Evolutionary conservation across 2,797 vertebrate genomes (phyloP).

Genomic region (Benthosema pterotum): DNA sequence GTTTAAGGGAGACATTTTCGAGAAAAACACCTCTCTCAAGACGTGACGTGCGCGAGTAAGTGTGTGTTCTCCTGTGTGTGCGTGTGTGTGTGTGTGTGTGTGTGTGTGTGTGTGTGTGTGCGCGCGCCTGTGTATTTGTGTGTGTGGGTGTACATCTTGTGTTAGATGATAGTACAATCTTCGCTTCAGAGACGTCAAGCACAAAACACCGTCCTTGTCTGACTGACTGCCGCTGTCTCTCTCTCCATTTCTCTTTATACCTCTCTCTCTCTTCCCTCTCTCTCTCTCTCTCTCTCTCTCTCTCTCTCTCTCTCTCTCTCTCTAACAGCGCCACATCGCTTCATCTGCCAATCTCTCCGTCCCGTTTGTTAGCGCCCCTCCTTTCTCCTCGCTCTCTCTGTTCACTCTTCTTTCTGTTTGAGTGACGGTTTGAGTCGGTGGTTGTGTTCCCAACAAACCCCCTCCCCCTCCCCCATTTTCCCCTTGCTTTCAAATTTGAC

Average conservation of each 20-base stretch:
- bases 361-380: neutral
- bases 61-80: slow-evolving; percentile 19
- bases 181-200: slow-evolving; percentile 62
- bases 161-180: slow-evolving; percentile 65
- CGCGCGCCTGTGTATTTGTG: slow-evolving; percentile 20
- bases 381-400: slow-evolving; percentile 43
- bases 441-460: slow-evolving; percentile 15
- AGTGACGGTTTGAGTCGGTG: too few species aligned
- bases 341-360: slow-evolving; percentile 30
- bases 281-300: slow-evolving; percentile 66
- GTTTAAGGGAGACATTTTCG: slow-evolving; percentile 56
- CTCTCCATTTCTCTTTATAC: slow-evolving; percentile 57
- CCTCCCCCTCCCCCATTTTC: slow-evolving; percentile 1
- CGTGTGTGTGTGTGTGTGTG: slow-evolving; percentile 17
- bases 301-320: slow-evolving; percentile 50
- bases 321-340: slow-evolving; percentile 61
- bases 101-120: slow-evolving; percentile 6
- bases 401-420: slow-evolving; percentile 44
- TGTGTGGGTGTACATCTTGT: slow-evolving; percentile 44
- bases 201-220: slow-evolving; percentile 58
- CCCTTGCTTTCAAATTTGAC: neutral
- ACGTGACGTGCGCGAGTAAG: neutral
- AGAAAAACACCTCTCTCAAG: slow-evolving; percentile 51
- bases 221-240: slow-evolving; percentile 66
- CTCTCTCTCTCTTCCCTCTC: slow-evolving; percentile 55